Base-by-base conservation (phyloP, 2,888 invertebrate species). In the Sarcophaga subvicina region DNA sequence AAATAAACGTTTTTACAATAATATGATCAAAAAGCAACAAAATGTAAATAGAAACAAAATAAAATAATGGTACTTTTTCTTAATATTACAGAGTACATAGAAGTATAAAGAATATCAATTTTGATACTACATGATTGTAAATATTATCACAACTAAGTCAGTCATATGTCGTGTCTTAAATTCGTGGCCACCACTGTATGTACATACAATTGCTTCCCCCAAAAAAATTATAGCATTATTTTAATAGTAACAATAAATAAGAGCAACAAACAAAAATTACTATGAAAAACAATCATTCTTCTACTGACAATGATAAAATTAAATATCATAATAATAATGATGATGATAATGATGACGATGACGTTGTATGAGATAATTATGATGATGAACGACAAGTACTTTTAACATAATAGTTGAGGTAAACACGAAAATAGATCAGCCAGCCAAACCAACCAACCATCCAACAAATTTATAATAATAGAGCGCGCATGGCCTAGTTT, bases 401-500 rank as follows among this genome's bases (percentile, higher is more conserved):
- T 69, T 37, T 75, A 77, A 79, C 69, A 80, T 80, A 86, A 83
- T 69, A 77, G 69, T 64, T 81, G 86, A 80, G 86, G 83, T 80
- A 86, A 86, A 86, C 69, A 83, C 62, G n/a, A 80, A 80, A 64
- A 84, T 60, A 80, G 70, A 70, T n/a, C 64, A 80, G 59, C 20
- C 47, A 70, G 22, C 54, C 37, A 49, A 62, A 45, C 27, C 45
- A 72, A 25, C 70, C 49, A 79, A 37, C 63, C 69, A 71, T 64
- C 72, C 25, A 37, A 72, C 8, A 70, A 69, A 63, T 83, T 25
- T 67, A 72, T 60, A 86, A 83, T 80, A 83, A 80, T 70, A 75
- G 78, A 83, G 78, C 83, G 85, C 85, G 86, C 86, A 83, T 87
- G 86, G 75, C 80, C 86, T 78, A 83, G 62, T 78, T 83, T 77